Percentiles rank a stretch among this genome's conserved stretches.
Evolutionary conservation across 2,113 vertebrate species (phyloP).

Genomic region (Arizona elegans): DNA sequence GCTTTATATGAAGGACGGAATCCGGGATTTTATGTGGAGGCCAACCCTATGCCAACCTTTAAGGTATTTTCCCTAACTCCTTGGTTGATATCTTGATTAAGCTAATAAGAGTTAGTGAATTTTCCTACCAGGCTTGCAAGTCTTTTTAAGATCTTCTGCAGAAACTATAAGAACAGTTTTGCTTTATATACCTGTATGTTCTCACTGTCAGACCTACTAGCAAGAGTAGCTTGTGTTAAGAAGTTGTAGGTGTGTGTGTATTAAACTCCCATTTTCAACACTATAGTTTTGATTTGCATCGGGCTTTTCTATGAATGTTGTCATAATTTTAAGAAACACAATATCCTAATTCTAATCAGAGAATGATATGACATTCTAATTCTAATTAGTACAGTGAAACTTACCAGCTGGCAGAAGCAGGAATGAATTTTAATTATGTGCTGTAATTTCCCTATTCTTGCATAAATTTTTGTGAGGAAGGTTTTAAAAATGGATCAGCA

Average conservation of each 20-base stretch:
- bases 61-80: slow-evolving; percentile 75
- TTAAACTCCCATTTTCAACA: not conserved
- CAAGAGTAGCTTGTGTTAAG: not conserved
- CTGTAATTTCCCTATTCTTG: not conserved
- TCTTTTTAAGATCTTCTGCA: not conserved
- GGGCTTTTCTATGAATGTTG: not conserved
- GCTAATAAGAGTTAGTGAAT: not conserved
- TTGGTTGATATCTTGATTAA: not conserved
- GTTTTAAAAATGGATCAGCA: not conserved
- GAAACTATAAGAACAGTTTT: not conserved
- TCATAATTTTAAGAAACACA: not conserved
- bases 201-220: not conserved
- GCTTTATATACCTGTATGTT: not conserved
- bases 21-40: slow-evolving; percentile 95
- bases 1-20: slow-evolving; percentile 93
- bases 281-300: not conserved
- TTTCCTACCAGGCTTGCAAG: not conserved
- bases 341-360: not conserved
- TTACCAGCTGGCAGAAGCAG: not conserved
- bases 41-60: slow-evolving; percentile 96
- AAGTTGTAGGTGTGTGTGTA: not conserved
- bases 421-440: not conserved
- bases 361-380: not conserved
- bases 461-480: not conserved
- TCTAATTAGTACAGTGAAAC: not conserved